Evolutionary conservation across 2,888 invertebrate species (phyloP).

Genomic region (Smittia sp.): DNA sequence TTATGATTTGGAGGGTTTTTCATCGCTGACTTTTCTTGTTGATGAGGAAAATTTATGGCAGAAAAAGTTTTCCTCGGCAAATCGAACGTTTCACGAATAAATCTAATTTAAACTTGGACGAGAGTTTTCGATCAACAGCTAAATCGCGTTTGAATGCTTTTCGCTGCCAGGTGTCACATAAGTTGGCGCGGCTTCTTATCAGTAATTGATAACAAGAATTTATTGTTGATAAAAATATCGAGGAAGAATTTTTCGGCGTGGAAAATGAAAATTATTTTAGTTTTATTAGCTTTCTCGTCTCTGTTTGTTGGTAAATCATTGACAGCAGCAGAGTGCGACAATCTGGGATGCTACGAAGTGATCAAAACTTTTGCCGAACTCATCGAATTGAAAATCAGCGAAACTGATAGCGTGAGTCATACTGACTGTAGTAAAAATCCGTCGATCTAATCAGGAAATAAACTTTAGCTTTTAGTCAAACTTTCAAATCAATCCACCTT

Average conservation of each 20-base stretch:
- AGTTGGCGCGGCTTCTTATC: not conserved
- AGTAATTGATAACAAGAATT: not conserved
- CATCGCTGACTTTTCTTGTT: not conserved
- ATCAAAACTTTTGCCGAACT: conserved; percentile 32
- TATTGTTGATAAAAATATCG: not conserved
- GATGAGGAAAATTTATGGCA: not conserved
- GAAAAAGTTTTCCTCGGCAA: conserved; percentile 3
- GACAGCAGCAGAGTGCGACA: not conserved
- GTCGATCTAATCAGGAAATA: not conserved
- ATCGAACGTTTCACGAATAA: not conserved
- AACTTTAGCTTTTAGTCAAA: conserved; percentile 28
- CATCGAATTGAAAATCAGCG: conserved; percentile 21
- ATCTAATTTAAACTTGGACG: conserved; percentile 6
- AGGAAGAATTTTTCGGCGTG: not conserved
- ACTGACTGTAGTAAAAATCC: not conserved
- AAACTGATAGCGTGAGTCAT: conserved; percentile 21
- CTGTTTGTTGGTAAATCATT: not conserved
- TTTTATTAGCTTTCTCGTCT: not conserved
- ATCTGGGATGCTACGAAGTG: conserved; percentile 38
- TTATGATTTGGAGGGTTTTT: not conserved
- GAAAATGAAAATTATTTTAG: not conserved
- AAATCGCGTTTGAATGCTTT: conserved; percentile 1
- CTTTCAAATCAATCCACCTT: not conserved
- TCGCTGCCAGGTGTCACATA: conserved; percentile 6
- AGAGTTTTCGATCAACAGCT: not conserved